Evolutionary conservation across 2,797 vertebrate species (phyloP).

Genomic region (Crocidura indochinensis): DNA sequence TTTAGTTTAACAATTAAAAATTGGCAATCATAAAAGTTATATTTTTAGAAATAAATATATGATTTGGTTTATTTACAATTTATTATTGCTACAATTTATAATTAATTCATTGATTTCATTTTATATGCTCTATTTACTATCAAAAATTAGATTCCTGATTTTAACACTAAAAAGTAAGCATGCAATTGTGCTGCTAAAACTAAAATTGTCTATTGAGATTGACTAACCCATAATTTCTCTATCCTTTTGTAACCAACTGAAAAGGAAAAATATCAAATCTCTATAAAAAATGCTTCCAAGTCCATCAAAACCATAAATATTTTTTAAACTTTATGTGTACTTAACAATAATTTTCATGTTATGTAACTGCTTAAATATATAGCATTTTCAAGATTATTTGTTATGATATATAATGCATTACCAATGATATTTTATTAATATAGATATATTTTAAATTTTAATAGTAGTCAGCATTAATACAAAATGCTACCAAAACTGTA

Average conservation of each 20-base stretch:
- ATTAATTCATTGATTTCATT: background rate
- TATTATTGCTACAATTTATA: background rate
- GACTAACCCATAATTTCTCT: background rate
- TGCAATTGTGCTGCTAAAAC: background rate
- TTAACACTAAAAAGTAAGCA: background rate
- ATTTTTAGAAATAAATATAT: background rate
- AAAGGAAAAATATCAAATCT: background rate
- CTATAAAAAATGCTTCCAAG: background rate
- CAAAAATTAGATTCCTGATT: background rate
- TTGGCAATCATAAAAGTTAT: background rate
- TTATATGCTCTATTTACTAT: background rate
- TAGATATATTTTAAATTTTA: background rate
- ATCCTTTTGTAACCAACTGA: background rate
- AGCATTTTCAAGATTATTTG: slow-evolving; percentile 6
- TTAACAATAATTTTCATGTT: slow-evolving; percentile 33
- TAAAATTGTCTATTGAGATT: slow-evolving; percentile 17
- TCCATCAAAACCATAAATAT: background rate
- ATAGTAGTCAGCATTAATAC: background rate
- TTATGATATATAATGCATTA: background rate
- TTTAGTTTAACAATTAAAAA: slow-evolving; percentile 8
- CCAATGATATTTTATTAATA: background rate
- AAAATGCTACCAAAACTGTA: background rate
- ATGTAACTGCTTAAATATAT: background rate
- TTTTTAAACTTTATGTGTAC: slow-evolving; percentile 4
- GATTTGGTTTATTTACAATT: background rate